phyloP scores from a whole-genome alignment of 2,888 invertebrate species.

The Callimorpha dominula region DNA sequence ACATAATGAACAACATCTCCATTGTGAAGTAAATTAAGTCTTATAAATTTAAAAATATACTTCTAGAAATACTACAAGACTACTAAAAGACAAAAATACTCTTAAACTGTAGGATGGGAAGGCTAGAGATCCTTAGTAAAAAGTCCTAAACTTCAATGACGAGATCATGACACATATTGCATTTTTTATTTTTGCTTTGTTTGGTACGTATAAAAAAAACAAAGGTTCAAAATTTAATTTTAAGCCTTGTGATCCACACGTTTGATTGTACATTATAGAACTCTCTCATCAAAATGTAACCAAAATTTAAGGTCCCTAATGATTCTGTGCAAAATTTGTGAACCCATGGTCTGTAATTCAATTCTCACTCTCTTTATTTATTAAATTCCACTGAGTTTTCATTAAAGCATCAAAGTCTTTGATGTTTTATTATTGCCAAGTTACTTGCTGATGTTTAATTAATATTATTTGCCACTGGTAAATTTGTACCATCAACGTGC shows the following conservation, averaged over 20 bases:
- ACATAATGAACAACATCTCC: too few species aligned
- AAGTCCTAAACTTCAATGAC: too few species aligned
- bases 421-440: background rate
- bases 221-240: background rate
- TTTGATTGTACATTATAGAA: slow-evolving; percentile 36
- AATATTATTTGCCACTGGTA: background rate
- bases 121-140: too few species aligned
- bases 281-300: slow-evolving; percentile 57
- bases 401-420: background rate
- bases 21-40: too few species aligned
- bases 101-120: too few species aligned
- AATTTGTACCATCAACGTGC: background rate
- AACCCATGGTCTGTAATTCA: slow-evolving; percentile 32
- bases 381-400: slow-evolving; percentile 37
- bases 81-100: too few species aligned
- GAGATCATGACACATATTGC: too few species aligned
- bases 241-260: slow-evolving; percentile 21
- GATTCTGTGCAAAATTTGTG: slow-evolving; percentile 47
- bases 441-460: background rate
- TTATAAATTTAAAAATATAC: too few species aligned
- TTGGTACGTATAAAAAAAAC: background rate
- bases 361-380: slow-evolving; percentile 52
- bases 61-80: too few species aligned
- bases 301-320: slow-evolving; percentile 63
- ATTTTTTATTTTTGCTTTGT: background rate